Percentiles rank a stretch among this genome's conserved stretches.
Evolutionary conservation across 2,888 invertebrate species (phyloP).

Genomic region (Pasiphila rectangulata): DNA sequence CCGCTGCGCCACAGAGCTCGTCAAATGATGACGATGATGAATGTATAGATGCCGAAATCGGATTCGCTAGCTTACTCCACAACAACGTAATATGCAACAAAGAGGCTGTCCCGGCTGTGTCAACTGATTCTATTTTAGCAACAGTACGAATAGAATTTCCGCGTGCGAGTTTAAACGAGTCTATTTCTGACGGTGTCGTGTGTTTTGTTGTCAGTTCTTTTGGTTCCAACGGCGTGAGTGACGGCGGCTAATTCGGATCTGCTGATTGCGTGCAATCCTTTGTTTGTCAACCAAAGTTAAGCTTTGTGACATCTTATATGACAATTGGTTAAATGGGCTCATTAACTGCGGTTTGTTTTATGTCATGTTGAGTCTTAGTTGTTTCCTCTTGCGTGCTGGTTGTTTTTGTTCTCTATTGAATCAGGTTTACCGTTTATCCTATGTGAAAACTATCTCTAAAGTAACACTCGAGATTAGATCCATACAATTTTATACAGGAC

Average conservation of each 20-base stretch:
- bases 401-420: too few relatives aligned
- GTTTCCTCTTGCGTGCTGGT: too few relatives aligned
- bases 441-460: too few relatives aligned
- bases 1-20: too few relatives aligned
- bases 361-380: too few relatives aligned
- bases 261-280: constrained; percentile 15
- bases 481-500: too few relatives aligned
- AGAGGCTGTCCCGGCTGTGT: constrained; percentile 27
- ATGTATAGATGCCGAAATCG: too few relatives aligned
- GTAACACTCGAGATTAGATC: too few relatives aligned
- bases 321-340: neutral
- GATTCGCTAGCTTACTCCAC: too few relatives aligned
- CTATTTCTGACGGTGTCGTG: constrained; percentile 52
- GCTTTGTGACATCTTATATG: neutral
- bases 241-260: constrained; percentile 20
- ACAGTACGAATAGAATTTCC: constrained; percentile 55
- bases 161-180: constrained; percentile 49
- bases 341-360: neutral
- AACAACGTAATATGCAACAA: too few relatives aligned
- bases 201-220: constrained; percentile 24
- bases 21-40: too few relatives aligned
- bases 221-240: constrained; percentile 9
- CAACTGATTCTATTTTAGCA: constrained; percentile 48
- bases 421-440: too few relatives aligned
- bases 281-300: constrained; percentile 8